Percentiles rank a stretch among this genome's conserved stretches.
phyloP scores from a whole-genome alignment of 1,140 invertebrate species.

The Sitophilus oryzae region DNA sequence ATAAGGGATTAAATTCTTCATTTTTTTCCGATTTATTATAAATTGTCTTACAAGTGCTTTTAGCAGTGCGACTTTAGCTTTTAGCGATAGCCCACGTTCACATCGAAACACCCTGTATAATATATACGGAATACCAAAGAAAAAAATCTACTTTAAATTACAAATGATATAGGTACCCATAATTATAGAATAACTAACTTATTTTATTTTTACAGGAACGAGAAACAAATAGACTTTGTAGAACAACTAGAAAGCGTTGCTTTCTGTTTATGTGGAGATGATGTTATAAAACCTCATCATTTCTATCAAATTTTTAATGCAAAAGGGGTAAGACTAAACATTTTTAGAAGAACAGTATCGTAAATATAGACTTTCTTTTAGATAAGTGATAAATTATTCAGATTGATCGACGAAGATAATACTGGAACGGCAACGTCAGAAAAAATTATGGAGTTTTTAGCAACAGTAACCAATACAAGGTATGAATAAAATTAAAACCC shows the following conservation, averaged over 20 bases:
- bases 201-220: constrained; percentile 55
- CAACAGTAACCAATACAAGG: constrained; percentile 66
- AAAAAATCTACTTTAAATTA: constrained; percentile 22
- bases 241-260: constrained; percentile 79
- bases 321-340: constrained; percentile 62
- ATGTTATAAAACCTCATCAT: constrained; percentile 59
- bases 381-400: constrained; percentile 76
- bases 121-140: neutral
- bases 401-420: constrained; percentile 68
- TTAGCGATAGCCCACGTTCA: too few relatives aligned
- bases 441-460: constrained; percentile 78
- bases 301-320: constrained; percentile 73
- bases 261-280: constrained; percentile 73
- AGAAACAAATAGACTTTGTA: constrained; percentile 74
- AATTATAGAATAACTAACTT: too few relatives aligned
- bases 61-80: too few relatives aligned
- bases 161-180: constrained; percentile 3
- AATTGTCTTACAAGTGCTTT: too few relatives aligned
- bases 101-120: too few relatives aligned
- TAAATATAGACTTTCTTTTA: constrained; percentile 51
- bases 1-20: too few relatives aligned
- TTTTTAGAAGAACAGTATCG: constrained; percentile 55
- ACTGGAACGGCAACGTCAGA: constrained; percentile 59
- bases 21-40: too few relatives aligned
- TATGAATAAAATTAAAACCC: constrained; percentile 49